Conservation (phyloP, 1,140 invertebrate genomes). For the Platyscapa corneri region DNA sequence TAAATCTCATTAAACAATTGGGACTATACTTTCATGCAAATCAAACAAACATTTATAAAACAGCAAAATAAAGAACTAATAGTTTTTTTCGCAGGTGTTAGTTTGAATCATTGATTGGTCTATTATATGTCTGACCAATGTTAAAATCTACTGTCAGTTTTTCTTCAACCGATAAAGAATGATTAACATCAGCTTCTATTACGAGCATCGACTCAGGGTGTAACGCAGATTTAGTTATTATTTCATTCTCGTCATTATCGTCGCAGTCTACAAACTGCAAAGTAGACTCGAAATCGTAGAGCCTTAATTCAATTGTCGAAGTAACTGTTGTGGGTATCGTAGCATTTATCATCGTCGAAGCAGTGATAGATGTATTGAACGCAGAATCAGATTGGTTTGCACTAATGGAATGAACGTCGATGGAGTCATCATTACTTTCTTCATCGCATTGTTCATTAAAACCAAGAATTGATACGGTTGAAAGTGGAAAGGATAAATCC, state of each 20-base stretch:
- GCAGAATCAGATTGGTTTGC: not conserved
- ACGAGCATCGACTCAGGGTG: conserved; percentile 57
- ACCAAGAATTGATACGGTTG: conserved; percentile 25
- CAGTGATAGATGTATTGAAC: not conserved
- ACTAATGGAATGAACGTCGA: not conserved
- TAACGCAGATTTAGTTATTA: not conserved
- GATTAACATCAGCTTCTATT: conserved; percentile 62
- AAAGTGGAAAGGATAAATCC: not conserved
- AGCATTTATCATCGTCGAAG: conserved; percentile 21
- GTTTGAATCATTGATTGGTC: not conserved
- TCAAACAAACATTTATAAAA: too few species aligned
- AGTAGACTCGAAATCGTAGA: conserved; percentile 11
- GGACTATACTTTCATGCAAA: too few species aligned
- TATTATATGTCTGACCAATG: not conserved
- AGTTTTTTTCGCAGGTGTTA: not conserved
- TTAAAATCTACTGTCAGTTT: conserved; percentile 10
- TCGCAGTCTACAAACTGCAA: conserved; percentile 52
- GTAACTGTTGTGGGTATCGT: not conserved
- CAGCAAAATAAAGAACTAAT: not conserved
- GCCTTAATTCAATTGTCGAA: not conserved
- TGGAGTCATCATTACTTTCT: conserved; percentile 39
- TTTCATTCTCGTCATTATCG: conserved; percentile 21
- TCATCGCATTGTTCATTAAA: conserved; percentile 17
- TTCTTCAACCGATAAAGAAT: not conserved
- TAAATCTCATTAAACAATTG: too few species aligned